Conservation (phyloP, 2,113 vertebrate genomes). For the Microcebus tavaratra region DNA sequence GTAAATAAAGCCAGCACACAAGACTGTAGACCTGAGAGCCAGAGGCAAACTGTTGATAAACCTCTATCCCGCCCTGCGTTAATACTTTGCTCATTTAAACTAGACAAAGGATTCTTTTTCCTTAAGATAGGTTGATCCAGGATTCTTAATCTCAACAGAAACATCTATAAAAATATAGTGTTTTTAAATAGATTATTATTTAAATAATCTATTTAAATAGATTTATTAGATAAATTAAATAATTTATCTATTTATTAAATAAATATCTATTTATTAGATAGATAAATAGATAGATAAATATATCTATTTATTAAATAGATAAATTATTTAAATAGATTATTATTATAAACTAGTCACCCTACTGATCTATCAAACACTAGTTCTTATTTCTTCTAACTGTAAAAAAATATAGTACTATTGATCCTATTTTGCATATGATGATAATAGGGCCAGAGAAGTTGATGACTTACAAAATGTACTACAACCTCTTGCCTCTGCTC, state of each 20-base stretch:
- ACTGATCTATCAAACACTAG: background rate
- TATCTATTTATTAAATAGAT: too few relatives aligned
- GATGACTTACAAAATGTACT: background rate
- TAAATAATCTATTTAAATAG: too few relatives aligned
- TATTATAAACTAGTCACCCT: background rate
- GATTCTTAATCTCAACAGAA: background rate
- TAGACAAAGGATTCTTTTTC: background rate
- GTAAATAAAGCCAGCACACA: background rate
- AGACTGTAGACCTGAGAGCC: too few relatives aligned
- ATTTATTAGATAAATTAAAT: too few relatives aligned
- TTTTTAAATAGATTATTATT: background rate
- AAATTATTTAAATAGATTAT: background rate
- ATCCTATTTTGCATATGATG: background rate
- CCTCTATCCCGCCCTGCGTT: too few relatives aligned
- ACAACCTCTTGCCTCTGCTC: background rate
- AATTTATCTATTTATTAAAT: too few relatives aligned
- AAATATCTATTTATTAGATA: too few relatives aligned
- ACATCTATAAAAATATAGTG: background rate
- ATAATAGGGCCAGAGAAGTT: background rate
- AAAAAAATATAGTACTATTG: background rate
- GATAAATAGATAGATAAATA: too few relatives aligned
- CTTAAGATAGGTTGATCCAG: background rate
- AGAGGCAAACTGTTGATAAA: too few relatives aligned
- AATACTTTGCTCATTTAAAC: background rate
- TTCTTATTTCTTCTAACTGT: background rate